Percentiles rank a stretch among this genome's conserved stretches.
phyloP scores from a whole-genome alignment of 2,797 vertebrate genomes.

The Xiphorhynchus erythropygius region DNA sequence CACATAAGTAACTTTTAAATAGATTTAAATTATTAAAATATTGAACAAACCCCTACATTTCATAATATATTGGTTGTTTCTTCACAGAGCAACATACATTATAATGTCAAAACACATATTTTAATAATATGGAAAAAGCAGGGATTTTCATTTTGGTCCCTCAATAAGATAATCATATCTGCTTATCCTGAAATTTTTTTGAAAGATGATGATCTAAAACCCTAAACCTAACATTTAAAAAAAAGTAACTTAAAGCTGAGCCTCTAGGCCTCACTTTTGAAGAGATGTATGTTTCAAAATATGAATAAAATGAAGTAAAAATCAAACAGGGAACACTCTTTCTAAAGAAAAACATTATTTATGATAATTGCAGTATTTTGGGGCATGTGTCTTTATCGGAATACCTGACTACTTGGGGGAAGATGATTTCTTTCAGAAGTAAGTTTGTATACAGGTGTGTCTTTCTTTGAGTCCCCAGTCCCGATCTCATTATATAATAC shows the following conservation, averaged over 20 bases:
- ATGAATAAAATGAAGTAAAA: neutral
- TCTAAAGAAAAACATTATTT: neutral
- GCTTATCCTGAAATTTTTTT: neutral
- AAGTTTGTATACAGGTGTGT: neutral
- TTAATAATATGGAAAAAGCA: neutral
- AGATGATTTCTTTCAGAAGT: neutral
- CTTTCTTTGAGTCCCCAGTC: neutral
- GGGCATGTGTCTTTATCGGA: neutral
- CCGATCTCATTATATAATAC: neutral
- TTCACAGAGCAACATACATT: neutral
- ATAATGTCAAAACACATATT: neutral
- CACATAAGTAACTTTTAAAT: neutral
- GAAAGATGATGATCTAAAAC: neutral
- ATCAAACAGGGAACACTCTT: neutral
- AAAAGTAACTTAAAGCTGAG: neutral
- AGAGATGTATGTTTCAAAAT: neutral
- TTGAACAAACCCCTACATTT: neutral
- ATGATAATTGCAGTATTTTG: neutral
- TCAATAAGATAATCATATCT: neutral
- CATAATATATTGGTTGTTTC: neutral
- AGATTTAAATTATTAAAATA: neutral
- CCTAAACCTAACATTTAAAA: neutral
- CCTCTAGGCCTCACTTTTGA: neutral
- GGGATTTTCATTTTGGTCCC: neutral
- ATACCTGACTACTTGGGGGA: neutral